Evolutionary conservation across 2,113 vertebrate species (phyloP), one percentile per base, ranked within the genome.

Genomic region (Centropus bengalensis): DNA sequence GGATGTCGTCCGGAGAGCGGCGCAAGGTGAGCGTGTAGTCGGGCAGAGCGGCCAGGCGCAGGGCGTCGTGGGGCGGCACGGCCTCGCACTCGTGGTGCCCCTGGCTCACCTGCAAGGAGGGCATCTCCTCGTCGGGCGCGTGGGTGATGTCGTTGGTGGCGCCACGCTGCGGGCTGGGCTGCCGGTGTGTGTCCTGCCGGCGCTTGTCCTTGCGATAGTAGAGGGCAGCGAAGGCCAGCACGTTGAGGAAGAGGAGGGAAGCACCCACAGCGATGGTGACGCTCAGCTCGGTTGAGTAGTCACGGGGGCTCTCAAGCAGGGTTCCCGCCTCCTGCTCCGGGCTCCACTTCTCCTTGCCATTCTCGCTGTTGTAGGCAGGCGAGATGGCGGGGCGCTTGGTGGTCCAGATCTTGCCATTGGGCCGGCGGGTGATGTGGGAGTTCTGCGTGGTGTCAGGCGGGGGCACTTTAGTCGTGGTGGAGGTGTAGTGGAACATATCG

Each of bases 181-280:
- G 99, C 77, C 98, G 98, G 78, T 98, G 98, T 0, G 99, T 98
- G 96, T 99, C 99, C 97, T 99, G 99, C 22, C 99, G 98, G 40
- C 99, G 98, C 97, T 99, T 99, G 98, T 99, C 99, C 97, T 99
- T 99, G 88, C 99, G 99, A 97, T 99, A 99, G 96, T 99, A 99
- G 80, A 99, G 98, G 26, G 99, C 99, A 0, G 99, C 99, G 2
- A 99, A 99, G 63, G 99, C 99, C 94, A 99, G 97, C 42, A 99
- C 99, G 0, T 99, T 99, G 96, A 99, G 99, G 96, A 99, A 99
- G 69, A 99, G 98, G 58, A 99, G 98, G 8, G 99, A 99, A 88
- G 99, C 99, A 4, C 99, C 99, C 68, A 99, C 99, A 0, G 99
- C 99, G 1, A 99, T 99, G 94, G 99, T 99, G 96, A 99, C 99